These are phyloP conservation scores for Phoenicopterus ruber DNA, from an alignment of 2,113 vertebrate genomes.

Conservation along the genomic window DNA sequence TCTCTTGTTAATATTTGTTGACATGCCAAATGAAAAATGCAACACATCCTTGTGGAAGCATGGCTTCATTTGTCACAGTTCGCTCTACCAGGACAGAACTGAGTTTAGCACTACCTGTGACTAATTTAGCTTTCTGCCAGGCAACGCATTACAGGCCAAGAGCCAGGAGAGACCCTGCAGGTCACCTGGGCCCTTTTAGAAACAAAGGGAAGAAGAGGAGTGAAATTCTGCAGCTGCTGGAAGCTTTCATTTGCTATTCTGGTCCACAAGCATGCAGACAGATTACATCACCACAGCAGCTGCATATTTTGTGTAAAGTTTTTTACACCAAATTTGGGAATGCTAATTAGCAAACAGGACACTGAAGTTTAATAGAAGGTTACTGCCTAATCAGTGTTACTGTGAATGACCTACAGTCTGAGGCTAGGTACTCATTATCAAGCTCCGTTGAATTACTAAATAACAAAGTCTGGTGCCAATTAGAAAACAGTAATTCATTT, in stretches of 20 bases:
- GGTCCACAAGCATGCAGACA: neutral
- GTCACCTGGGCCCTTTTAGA: neutral
- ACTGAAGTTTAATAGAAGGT: neutral
- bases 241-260: neutral
- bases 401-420: neutral
- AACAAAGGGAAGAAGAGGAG: neutral
- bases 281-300: neutral
- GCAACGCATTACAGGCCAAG: neutral
- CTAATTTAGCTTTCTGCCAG: neutral
- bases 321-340: neutral
- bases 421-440: neutral
- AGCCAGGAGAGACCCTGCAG: neutral
- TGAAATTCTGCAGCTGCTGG: neutral
- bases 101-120: neutral
- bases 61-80: neutral
- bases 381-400: neutral
- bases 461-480: neutral
- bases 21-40: neutral
- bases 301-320: neutral
- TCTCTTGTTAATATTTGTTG: neutral
- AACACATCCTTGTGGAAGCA: neutral
- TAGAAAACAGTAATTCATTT: neutral
- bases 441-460: neutral
- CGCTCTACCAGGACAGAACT: neutral
- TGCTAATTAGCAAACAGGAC: neutral